phyloP scores from a whole-genome alignment of 1,140 invertebrate genomes.

The Geopemphigus sp. region DNA sequence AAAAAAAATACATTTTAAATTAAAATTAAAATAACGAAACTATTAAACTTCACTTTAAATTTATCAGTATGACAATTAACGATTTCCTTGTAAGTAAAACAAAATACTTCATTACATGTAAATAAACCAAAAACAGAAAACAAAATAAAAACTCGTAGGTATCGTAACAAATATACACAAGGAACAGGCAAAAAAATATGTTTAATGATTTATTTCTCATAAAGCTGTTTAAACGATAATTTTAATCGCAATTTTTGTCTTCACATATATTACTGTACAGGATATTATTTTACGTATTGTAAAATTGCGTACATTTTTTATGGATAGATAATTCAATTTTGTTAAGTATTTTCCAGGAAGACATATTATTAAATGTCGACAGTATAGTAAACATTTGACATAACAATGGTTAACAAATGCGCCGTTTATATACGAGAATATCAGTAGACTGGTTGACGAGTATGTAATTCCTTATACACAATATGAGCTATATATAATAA shows the following conservation, averaged over 20 bases:
- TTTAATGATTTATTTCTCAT: background rate
- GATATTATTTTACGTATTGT: background rate
- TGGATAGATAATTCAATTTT: background rate
- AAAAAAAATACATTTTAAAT: slow-evolving; percentile 35
- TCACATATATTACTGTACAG: background rate
- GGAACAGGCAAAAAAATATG: too few relatives aligned
- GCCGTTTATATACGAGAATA: background rate
- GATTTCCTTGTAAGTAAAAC: background rate
- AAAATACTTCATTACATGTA: background rate
- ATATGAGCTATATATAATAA: background rate
- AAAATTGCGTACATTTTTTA: background rate
- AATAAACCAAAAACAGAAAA: background rate
- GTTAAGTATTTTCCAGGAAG: background rate
- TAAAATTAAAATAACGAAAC: slow-evolving; percentile 12
- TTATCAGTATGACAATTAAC: background rate
- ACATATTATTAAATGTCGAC: background rate
- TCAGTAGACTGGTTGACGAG: background rate
- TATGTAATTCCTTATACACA: background rate
- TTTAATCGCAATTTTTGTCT: background rate
- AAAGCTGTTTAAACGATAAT: background rate
- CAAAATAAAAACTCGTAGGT: background rate
- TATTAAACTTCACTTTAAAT: slow-evolving; percentile 35
- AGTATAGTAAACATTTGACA: background rate
- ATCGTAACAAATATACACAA: background rate
- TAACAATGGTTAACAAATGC: background rate